A percentile compares a stretch with the other conserved stretches of the same genome.
phyloP scores from a whole-genome alignment of 2,888 invertebrate genomes.

The Stictocephala bisonia region DNA sequence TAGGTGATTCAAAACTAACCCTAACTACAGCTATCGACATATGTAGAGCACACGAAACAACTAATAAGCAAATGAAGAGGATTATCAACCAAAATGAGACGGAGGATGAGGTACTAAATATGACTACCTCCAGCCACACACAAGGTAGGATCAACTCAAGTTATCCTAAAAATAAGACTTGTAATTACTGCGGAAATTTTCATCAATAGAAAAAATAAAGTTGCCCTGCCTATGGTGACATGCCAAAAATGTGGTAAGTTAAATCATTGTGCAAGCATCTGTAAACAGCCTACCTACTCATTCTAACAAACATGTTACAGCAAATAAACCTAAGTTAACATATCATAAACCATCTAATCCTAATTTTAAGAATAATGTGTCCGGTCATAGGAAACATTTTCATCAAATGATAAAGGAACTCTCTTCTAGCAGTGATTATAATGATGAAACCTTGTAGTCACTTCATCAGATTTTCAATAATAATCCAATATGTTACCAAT shows the following conservation, averaged over 20 bases:
- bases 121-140: too few species aligned
- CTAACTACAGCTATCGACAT: background rate
- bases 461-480: too few species aligned
- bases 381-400: too few species aligned
- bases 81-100: background rate
- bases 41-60: background rate
- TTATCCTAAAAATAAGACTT: background rate
- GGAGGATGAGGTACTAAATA: too few species aligned
- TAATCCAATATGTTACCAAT: too few species aligned
- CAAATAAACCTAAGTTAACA: background rate
- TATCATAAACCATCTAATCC: background rate
- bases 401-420: too few species aligned
- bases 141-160: constrained; percentile 3
- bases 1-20: background rate
- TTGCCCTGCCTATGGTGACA: background rate
- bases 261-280: background rate
- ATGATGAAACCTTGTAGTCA: too few species aligned
- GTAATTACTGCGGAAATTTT: background rate
- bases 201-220: background rate
- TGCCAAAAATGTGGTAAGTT: background rate
- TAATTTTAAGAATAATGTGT: background rate
- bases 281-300: too few species aligned
- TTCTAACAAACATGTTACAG: background rate
- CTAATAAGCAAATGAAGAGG: background rate
- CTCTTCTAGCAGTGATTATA: too few species aligned